Conservation (phyloP, 2,113 vertebrate genomes). For the Leiothrix lutea region DNA sequence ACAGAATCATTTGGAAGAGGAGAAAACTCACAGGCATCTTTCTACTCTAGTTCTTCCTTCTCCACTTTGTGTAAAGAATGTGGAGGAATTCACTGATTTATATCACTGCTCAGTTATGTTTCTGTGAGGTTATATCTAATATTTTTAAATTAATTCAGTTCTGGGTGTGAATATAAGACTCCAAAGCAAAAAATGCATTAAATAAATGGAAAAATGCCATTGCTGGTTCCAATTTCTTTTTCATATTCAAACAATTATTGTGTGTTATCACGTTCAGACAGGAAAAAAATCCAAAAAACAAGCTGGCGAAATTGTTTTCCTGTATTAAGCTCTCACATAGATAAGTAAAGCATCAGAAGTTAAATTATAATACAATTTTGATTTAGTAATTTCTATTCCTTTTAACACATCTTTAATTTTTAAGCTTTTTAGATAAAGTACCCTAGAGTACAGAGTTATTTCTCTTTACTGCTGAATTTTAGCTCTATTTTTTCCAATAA, state of each 20-base stretch:
- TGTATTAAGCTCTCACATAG: not conserved
- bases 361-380: not conserved
- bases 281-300: not conserved
- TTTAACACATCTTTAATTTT: not conserved
- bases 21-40: not conserved
- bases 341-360: not conserved
- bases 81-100: not conserved
- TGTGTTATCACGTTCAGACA: not conserved
- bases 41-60: not conserved
- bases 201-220: conserved; percentile 27
- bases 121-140: not conserved
- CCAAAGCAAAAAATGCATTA: not conserved
- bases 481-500: not conserved
- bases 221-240: not conserved
- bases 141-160: conserved; percentile 31
- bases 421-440: not conserved
- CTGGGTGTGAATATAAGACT: not conserved
- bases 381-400: not conserved
- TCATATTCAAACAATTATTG: not conserved
- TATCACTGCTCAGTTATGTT: not conserved
- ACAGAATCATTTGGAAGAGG: not conserved
- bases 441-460: not conserved
- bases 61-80: not conserved
- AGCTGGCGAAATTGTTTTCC: not conserved
- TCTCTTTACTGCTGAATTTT: not conserved